A percentile compares a stretch with the other conserved stretches of the same genome.
Conservation (phyloP, 2,888 invertebrate species). For the Anarsia innoxiella region DNA sequence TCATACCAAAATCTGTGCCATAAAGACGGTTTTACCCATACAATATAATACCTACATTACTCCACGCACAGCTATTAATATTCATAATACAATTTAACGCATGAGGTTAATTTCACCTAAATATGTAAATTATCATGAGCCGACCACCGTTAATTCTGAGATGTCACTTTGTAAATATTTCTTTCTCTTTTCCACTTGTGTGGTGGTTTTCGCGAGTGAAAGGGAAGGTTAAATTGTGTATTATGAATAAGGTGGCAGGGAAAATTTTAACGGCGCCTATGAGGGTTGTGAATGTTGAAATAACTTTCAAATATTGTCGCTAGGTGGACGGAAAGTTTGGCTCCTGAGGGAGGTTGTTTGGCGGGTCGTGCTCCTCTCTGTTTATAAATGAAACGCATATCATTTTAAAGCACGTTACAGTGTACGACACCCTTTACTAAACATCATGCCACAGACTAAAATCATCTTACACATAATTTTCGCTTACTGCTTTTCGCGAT, state of each 20-base stretch:
- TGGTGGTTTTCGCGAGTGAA: constrained; percentile 24
- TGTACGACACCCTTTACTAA: constrained; percentile 31
- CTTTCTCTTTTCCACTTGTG: constrained; percentile 32
- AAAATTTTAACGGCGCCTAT: constrained; percentile 75
- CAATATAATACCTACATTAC: constrained; percentile 54
- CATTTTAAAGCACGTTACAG: constrained; percentile 54
- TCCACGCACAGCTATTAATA: constrained; percentile 62
- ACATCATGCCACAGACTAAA: constrained; percentile 23
- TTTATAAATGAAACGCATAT: constrained; percentile 71
- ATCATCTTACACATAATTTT: background rate
- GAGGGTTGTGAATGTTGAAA: constrained; percentile 75
- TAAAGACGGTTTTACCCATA: constrained; percentile 51
- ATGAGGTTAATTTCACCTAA: constrained; percentile 75
- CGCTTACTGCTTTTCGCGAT: constrained; percentile 10
- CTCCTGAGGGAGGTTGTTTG: constrained; percentile 67
- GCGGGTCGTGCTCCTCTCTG: constrained; percentile 57
- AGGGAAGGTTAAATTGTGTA: constrained; percentile 43
- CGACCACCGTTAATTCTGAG: constrained; percentile 72
- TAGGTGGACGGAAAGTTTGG: constrained; percentile 72
- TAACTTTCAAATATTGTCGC: constrained; percentile 77
- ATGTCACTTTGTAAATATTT: constrained; percentile 69
- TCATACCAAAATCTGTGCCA: constrained; percentile 49
- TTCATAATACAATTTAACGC: constrained; percentile 75
- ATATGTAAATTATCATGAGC: constrained; percentile 77
- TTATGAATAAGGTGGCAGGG: constrained; percentile 73